Conservation (phyloP, 1,140 invertebrate genomes). For the Diorhabda sublineata region DNA sequence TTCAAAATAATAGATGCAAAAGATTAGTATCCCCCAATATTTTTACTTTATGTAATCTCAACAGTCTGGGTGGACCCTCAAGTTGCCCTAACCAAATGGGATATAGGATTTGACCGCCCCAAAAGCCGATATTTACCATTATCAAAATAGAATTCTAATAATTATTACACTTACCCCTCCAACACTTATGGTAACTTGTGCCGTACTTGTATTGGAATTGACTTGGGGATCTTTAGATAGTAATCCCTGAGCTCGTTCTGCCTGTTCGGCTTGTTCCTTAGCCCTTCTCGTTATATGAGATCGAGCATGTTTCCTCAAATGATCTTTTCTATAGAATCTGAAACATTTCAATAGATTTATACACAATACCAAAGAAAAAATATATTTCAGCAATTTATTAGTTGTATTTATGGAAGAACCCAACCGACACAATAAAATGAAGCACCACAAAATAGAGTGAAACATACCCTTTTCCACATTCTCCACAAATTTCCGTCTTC, state of each 20-base stretch:
- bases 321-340: constrained; percentile 77
- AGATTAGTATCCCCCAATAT: too few relatives aligned
- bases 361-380: too few relatives aligned
- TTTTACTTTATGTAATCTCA: too few relatives aligned
- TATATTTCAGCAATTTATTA: too few relatives aligned
- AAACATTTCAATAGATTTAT: neutral
- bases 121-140: neutral
- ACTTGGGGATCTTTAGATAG: constrained; percentile 12
- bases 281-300: constrained; percentile 68
- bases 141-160: neutral
- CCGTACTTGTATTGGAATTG: constrained; percentile 20
- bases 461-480: constrained; percentile 62
- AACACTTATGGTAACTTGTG: constrained; percentile 55
- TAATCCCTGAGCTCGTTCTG: constrained; percentile 27
- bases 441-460: neutral
- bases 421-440: too few relatives aligned
- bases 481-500: constrained; percentile 64
- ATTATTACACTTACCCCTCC: constrained; percentile 45
- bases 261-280: constrained; percentile 56
- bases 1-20: too few relatives aligned
- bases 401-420: too few relatives aligned
- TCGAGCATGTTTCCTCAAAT: constrained; percentile 70
- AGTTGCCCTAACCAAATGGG: neutral
- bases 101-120: neutral
- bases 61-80: too few relatives aligned